Percentiles rank a stretch among this genome's conserved stretches.
phyloP scores from a whole-genome alignment of 2,888 invertebrate species.

The Chouioia cunea region DNA sequence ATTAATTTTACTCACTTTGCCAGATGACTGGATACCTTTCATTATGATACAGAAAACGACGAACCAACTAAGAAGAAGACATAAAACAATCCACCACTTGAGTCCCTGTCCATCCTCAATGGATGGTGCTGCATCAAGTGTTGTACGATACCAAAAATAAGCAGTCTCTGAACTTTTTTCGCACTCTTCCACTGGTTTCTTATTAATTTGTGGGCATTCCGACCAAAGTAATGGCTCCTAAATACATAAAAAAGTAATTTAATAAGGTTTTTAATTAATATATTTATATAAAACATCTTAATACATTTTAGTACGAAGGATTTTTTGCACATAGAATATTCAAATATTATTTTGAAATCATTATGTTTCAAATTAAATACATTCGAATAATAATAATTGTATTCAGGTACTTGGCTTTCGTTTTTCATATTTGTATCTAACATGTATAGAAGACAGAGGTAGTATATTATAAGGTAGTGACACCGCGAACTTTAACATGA shows the following conservation, averaged over 20 bases:
- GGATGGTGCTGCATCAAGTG: constrained; percentile 87
- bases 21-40: constrained; percentile 96
- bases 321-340: too few species aligned
- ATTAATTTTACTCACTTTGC: constrained; percentile 78
- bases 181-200: constrained; percentile 81
- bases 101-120: constrained; percentile 88
- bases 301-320: too few species aligned
- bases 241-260: constrained; percentile 44
- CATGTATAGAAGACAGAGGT: too few species aligned
- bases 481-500: too few species aligned
- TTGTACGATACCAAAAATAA: constrained; percentile 93
- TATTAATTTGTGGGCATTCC: constrained; percentile 80
- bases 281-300: too few species aligned
- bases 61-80: constrained; percentile 88
- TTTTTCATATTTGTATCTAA: too few species aligned
- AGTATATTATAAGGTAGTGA: too few species aligned
- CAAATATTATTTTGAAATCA: too few species aligned
- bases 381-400: too few species aligned
- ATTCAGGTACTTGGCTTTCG: too few species aligned
- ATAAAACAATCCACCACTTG: constrained; percentile 93
- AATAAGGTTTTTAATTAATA: too few species aligned
- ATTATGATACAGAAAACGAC: constrained; percentile 95
- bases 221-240: constrained; percentile 89
- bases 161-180: constrained; percentile 89
- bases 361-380: too few species aligned